Evolutionary conservation across 2,888 invertebrate species (phyloP).

Genomic region (Ectemnius continuus): DNA sequence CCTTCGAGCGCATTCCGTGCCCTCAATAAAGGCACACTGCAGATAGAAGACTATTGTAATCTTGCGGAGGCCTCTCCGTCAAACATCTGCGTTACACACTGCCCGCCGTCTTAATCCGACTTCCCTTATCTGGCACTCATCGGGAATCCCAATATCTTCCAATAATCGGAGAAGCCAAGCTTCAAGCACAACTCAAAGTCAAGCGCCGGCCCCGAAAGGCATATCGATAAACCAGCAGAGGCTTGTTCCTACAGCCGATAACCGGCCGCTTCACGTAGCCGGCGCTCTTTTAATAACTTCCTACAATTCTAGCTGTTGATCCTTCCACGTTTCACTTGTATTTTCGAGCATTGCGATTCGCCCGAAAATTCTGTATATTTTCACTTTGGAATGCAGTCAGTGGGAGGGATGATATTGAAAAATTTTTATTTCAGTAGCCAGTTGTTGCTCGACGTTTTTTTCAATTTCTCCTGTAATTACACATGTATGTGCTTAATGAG

Average conservation of each 20-base stretch:
- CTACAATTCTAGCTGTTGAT: slow-evolving; percentile 1
- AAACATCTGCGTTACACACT: not conserved
- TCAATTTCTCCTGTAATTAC: too few species aligned
- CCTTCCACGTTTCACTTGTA: too few species aligned
- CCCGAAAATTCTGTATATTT: too few species aligned
- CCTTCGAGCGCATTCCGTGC: slow-evolving; percentile 54
- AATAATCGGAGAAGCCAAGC: not conserved
- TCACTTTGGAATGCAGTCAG: too few species aligned
- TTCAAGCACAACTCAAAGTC: not conserved
- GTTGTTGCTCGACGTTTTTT: too few species aligned
- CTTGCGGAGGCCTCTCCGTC: slow-evolving; percentile 15
- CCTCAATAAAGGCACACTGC: slow-evolving; percentile 56
- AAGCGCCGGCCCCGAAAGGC: not conserved
- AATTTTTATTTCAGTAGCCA: too few species aligned
- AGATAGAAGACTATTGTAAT: slow-evolving; percentile 51
- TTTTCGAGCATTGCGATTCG: too few species aligned
- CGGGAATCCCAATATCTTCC: too few species aligned
- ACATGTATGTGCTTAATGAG: too few species aligned
- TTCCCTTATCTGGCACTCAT: too few species aligned
- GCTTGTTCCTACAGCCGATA: slow-evolving; percentile 22
- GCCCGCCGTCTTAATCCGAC: too few species aligned
- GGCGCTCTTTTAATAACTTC: not conserved
- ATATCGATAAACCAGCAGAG: slow-evolving; percentile 32
- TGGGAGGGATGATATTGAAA: too few species aligned
- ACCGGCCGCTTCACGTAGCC: slow-evolving; percentile 1